A percentile compares a stretch with the other conserved stretches of the same genome.
Evolutionary conservation across 1,140 invertebrate genomes (phyloP).

Genomic region (Drosophila melanogaster): DNA sequence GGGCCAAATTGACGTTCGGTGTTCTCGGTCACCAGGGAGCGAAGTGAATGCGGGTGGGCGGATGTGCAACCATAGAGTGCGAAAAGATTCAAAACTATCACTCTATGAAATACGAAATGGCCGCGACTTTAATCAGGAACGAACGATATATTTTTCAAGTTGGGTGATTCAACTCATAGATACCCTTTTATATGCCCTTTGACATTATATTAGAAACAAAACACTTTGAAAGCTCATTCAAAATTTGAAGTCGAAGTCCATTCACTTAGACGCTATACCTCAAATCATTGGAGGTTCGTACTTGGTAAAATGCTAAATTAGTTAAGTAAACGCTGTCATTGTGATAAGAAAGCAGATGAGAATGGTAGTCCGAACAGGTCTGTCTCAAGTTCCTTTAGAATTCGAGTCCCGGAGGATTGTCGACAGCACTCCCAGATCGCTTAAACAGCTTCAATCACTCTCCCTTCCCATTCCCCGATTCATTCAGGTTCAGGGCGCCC

Average conservation of each 20-base stretch:
- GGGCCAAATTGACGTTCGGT: conserved; percentile 69
- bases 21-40: conserved; percentile 24
- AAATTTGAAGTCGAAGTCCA: no score
- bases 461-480: background rate
- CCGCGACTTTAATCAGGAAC: background rate
- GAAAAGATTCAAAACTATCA: conserved; percentile 11
- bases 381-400: background rate
- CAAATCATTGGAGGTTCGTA: no score
- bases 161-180: background rate
- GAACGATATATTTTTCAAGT: no score
- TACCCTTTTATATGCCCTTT: no score
- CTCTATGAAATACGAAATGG: background rate
- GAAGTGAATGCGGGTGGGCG: conserved; percentile 10
- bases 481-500: conserved; percentile 22
- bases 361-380: no score
- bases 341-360: background rate
- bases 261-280: no score
- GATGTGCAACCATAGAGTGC: background rate
- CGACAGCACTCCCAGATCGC: conserved; percentile 6
- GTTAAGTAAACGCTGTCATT: no score
- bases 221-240: no score
- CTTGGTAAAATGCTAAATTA: no score
- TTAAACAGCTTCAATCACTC: background rate
- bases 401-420: background rate
- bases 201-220: no score